These are phyloP conservation scores for Callorhinus ursinus DNA, from an alignment of 2,113 vertebrate genomes.

Conservation along the genomic window DNA sequence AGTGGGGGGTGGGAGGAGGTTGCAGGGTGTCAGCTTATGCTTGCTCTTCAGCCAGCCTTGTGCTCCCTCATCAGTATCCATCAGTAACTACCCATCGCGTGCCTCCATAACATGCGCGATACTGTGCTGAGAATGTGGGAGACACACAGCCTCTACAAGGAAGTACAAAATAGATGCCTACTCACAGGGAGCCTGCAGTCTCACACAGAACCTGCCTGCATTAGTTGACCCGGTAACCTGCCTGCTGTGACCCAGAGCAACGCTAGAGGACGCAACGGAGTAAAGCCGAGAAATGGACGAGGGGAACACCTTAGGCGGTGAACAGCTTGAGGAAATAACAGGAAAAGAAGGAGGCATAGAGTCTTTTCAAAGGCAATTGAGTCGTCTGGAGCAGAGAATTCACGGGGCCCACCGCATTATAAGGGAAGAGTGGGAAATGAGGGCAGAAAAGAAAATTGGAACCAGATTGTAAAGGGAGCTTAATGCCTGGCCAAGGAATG, in stretches of 20 bases:
- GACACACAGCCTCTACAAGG: neutral
- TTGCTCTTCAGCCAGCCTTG: too few species aligned
- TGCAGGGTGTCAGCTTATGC: too few species aligned
- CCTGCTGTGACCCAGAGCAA: neutral
- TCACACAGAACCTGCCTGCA: neutral
- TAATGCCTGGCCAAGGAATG: slow-evolving; percentile 58
- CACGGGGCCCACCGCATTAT: neutral
- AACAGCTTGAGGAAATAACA: slow-evolving; percentile 13
- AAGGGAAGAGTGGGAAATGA: slow-evolving; percentile 58
- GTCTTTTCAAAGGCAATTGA: slow-evolving; percentile 35
- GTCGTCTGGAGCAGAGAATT: neutral
- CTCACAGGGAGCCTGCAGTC: neutral
- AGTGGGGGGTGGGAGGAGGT: too few species aligned
- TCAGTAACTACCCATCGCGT: neutral
- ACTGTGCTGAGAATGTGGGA: neutral
- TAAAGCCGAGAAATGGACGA: neutral
- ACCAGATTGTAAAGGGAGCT: slow-evolving; percentile 53
- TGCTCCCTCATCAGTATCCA: too few species aligned
- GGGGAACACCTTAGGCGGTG: neutral
- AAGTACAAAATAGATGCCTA: neutral
- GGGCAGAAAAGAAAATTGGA: slow-evolving; percentile 74
- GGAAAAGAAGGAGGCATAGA: neutral
- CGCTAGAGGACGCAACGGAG: rapidly evolving
- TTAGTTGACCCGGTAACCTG: neutral
- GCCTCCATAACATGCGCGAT: neutral